These are phyloP conservation scores for Apis dorsata DNA, from an alignment of 1,140 invertebrate genomes.

Conservation along the genomic window DNA sequence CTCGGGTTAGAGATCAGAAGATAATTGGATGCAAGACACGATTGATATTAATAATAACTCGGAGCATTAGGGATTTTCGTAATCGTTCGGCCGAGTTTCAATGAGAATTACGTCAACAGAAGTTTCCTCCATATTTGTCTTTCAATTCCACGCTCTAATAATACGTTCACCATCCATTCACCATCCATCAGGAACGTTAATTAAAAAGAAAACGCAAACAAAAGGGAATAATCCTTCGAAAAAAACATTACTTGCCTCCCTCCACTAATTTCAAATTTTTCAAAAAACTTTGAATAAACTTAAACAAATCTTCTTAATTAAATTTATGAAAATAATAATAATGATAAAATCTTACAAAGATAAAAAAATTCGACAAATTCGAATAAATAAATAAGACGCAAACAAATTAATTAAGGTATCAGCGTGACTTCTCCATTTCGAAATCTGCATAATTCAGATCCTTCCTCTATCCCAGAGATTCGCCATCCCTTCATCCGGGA, in stretches of 20 bases:
- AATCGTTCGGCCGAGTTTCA: background rate
- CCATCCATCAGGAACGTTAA: background rate
- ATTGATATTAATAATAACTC: background rate
- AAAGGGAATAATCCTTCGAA: background rate
- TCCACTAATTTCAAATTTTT: too few species aligned
- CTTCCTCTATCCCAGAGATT: background rate
- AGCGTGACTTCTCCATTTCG: background rate
- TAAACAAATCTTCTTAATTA: too few species aligned
- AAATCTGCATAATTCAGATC: background rate
- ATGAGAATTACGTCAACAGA: constrained; percentile 1
- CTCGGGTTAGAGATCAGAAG: too few species aligned
- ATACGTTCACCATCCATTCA: background rate
- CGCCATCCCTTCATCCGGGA: too few species aligned
- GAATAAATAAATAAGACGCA: background rate
- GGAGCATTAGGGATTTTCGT: background rate
- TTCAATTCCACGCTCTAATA: background rate
- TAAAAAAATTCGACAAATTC: background rate
- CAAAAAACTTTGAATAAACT: background rate
- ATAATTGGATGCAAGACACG: too few species aligned
- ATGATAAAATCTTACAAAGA: too few species aligned
- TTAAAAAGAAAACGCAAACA: constrained; percentile 11
- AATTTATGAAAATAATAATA: background rate
- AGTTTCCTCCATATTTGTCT: background rate
- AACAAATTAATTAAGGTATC: background rate
- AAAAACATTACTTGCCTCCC: background rate